These are phyloP conservation scores for Orthonychiurus folsomi DNA, from an alignment of 2,888 invertebrate genomes.

Conservation along the genomic window DNA sequence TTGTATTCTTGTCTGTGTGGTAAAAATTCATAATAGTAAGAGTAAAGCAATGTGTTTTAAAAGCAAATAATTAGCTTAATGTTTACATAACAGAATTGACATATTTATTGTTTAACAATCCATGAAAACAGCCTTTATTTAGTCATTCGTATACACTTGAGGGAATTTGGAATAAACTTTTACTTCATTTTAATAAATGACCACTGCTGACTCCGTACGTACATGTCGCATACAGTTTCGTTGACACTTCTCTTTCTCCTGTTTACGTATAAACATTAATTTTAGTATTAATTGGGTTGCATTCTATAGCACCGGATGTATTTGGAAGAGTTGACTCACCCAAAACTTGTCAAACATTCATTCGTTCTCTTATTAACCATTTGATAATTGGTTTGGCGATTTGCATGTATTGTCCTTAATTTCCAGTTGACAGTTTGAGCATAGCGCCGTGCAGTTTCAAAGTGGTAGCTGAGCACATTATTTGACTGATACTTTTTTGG, in stretches of 20 bases:
- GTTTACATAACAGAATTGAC: too few species aligned
- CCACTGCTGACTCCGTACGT: not conserved
- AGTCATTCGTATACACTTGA: too few species aligned
- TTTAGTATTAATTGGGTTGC: not conserved
- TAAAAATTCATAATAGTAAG: too few species aligned
- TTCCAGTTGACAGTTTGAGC: not conserved
- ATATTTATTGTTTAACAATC: too few species aligned
- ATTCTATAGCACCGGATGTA: not conserved
- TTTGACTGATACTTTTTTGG: not conserved
- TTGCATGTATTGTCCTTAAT: not conserved
- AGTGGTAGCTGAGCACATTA: not conserved
- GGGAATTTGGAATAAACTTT: too few species aligned
- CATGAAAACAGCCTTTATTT: too few species aligned
- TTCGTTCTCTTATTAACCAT: not conserved
- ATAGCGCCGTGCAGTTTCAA: not conserved
- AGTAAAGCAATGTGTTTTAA: too few species aligned
- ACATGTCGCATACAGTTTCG: not conserved
- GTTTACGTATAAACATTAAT: not conserved
- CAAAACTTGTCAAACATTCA: not conserved
- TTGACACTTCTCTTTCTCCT: not conserved
- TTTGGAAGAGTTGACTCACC: not conserved
- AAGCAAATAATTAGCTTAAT: too few species aligned
- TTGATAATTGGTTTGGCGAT: not conserved
- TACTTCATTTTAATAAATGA: not conserved
- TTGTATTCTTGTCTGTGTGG: too few species aligned